Base-by-base conservation (phyloP, 2,113 vertebrate genomes). In the Erpornis zantholeuca region DNA sequence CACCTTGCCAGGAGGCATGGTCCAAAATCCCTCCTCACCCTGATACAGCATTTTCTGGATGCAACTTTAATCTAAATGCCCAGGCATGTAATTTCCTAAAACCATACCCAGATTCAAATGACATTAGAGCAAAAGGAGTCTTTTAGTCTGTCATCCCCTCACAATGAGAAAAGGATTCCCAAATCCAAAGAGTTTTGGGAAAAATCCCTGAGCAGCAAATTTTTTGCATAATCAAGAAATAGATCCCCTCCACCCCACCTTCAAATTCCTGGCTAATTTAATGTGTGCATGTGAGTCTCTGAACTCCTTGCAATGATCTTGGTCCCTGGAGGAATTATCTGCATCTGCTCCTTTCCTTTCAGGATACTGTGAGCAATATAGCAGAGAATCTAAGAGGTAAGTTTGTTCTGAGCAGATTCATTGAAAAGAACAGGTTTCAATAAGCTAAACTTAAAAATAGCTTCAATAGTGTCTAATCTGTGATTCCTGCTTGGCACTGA, bases 391-490 rank as follows among this genome's bases (percentile, higher is more conserved):
- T 88, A 77, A 94, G 80, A 95, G 76, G 66, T 94, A 91, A 78
- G 78, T 92, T 95, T 94, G 35, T 93, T 94, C 82, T 50, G 57
- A 95, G 86, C 29, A 77, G 27, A 49, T 92, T 97, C 76, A 82
- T 77, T 94, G 76, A 77, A 95, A 97, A 94, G 69, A 95, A 68
- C 35, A 91, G 75, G 73, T 96, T 95, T 97, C 88, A 96, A 85
- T 95, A 94, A 89, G 8, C 60, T 89, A 65, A 96, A 81, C 40
- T 92, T 96, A 96, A 93, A 97, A 97, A 97, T 96, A 97, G 75
- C 71, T 95, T 96, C 92, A 92, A 6, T 94, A 28, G 38, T 79
- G 56, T 95, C 87, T 95, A 97, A 96, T 84, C 92, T 94, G 73
- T 94, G 88, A 96, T 95, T 97, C 81, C 94, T 89, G 42, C n/a